A percentile compares a stretch with the other conserved stretches of the same genome.
Evolutionary conservation across 2,888 invertebrate species (phyloP).

Genomic region (Timema cristinae): DNA sequence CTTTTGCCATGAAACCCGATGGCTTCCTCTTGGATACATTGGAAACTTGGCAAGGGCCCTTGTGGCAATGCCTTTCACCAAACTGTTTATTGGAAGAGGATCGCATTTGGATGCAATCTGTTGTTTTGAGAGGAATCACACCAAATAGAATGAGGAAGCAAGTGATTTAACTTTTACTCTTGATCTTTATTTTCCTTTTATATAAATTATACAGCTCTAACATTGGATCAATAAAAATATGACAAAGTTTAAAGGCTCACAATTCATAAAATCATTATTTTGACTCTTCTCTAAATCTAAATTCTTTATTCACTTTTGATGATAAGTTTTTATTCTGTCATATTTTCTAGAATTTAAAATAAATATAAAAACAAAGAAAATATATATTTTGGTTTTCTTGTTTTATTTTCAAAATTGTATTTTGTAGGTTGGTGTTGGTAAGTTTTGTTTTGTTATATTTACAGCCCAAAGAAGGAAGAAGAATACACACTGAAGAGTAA

Average conservation of each 20-base stretch:
- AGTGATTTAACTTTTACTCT: neutral
- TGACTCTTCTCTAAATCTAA: no score
- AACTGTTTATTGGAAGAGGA: constrained; percentile 56
- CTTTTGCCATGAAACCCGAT: constrained; percentile 64
- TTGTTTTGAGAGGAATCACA: constrained; percentile 72
- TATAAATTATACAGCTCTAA: no score
- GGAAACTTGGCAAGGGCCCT: constrained; percentile 60
- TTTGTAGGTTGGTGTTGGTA: no score
- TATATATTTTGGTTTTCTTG: no score
- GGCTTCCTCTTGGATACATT: constrained; percentile 71
- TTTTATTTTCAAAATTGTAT: no score
- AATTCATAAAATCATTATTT: no score
- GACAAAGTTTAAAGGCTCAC: neutral
- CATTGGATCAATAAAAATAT: neutral
- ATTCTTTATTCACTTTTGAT: no score
- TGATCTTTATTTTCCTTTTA: no score
- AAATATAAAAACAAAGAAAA: no score
- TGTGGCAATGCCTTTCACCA: constrained; percentile 70
- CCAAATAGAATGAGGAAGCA: constrained; percentile 59
- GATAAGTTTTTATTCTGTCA: no score
- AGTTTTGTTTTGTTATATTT: no score
- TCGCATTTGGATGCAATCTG: constrained; percentile 56
- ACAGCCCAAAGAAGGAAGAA: constrained; percentile 13
- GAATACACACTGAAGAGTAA: constrained; percentile 23
- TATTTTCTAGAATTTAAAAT: no score